Conservation (phyloP, 2,797 vertebrate species). For the Rhynchotus rufescens region DNA sequence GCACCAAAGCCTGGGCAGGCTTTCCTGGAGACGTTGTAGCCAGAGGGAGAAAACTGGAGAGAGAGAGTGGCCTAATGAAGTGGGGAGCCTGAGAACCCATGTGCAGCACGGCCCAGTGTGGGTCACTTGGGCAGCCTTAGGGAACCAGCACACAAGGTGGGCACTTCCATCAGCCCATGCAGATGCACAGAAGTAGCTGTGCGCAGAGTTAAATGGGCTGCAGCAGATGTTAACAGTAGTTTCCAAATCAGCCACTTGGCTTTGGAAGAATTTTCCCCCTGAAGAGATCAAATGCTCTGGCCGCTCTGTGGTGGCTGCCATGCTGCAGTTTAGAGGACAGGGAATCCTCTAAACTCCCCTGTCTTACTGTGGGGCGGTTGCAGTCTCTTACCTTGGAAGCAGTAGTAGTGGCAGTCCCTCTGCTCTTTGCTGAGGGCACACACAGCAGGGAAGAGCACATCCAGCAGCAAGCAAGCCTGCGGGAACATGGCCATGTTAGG, state of each 20-base stretch:
- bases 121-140: accelerated
- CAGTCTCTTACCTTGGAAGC: slow-evolving; percentile 85
- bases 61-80: not conserved
- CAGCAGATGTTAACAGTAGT: not conserved
- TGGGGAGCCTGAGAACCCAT: accelerated
- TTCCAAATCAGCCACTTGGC: not conserved
- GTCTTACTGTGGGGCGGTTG: accelerated
- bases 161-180: accelerated
- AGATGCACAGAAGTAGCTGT: not conserved
- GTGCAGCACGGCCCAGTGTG: accelerated
- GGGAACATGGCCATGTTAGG: not conserved
- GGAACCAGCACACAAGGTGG: not conserved
- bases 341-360: not conserved
- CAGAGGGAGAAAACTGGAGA: slow-evolving; percentile 85
- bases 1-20: slow-evolving; percentile 79
- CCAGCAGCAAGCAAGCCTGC: slow-evolving; percentile 84
- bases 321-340: not conserved
- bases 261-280: not conserved
- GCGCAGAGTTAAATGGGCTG: too few relatives aligned
- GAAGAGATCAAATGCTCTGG: accelerated
- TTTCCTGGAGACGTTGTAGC: slow-evolving; percentile 85
- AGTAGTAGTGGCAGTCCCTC: slow-evolving; percentile 84
- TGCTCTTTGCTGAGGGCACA: slow-evolving; percentile 81
- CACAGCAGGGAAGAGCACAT: slow-evolving; percentile 83
- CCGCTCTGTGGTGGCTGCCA: accelerated